Evolutionary conservation across 2,113 vertebrate genomes (phyloP).

Genomic region (Ascaphus truei): DNA sequence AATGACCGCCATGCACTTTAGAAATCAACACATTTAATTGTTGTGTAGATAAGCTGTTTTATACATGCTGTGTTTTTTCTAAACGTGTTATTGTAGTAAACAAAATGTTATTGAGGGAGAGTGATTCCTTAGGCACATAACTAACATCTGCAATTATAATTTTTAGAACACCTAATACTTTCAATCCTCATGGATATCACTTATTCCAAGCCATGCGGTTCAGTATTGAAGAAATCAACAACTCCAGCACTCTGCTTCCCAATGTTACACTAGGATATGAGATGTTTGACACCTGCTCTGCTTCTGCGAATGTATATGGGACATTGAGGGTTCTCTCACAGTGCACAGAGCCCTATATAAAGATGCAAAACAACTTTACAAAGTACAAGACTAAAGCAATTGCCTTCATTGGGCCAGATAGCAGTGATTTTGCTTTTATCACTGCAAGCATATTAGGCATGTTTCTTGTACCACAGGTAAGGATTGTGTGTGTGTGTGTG

Average conservation of each 20-base stretch:
- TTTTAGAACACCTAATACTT: no score
- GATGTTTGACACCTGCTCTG: constrained; percentile 70
- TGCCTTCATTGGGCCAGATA: constrained; percentile 61
- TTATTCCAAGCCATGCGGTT: constrained; percentile 74
- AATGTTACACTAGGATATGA: constrained; percentile 75
- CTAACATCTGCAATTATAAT: no score
- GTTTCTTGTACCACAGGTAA: constrained; percentile 72
- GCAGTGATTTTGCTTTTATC: constrained; percentile 44
- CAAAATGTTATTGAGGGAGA: no score
- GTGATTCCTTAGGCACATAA: no score
- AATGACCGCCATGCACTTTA: no score
- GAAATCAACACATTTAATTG: no score
- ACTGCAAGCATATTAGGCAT: constrained; percentile 60
- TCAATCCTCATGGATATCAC: constrained; percentile 53
- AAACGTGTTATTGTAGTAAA: no score
- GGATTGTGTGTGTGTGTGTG: no score
- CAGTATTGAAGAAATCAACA: constrained; percentile 76
- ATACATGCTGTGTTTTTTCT: no score
- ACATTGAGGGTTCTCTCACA: constrained; percentile 47
- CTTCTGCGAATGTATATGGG: constrained; percentile 49
- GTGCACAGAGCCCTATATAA: fast-evolving
- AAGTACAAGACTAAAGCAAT: constrained; percentile 44
- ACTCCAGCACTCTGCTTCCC: constrained; percentile 71
- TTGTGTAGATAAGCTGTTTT: no score
- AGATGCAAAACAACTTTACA: constrained; percentile 27